Base-by-base conservation (phyloP, 2,888 invertebrate species). In the Nasonia oneida region DNA sequence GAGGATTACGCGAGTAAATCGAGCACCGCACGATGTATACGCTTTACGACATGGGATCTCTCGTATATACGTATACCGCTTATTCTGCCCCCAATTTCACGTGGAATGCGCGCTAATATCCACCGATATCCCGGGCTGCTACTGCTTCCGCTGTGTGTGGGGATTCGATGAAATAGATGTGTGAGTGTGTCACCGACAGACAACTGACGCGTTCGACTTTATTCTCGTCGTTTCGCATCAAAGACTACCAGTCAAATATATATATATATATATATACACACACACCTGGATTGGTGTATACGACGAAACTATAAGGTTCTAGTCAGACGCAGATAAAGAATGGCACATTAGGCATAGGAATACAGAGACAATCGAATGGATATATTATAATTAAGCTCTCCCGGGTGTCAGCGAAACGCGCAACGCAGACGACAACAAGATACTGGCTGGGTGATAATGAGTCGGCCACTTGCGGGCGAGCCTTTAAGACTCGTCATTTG, bases 401-500 rank as follows among this genome's bases (percentile, higher is more conserved):
- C 29, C 86, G 87, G 89, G 88, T 90, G 91, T 90, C 90, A 89
- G 91, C 67, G 14, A 73, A 64, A n/a, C 12, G 64, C n/a, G 29
- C 23, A 12, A 12, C 23, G 64, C 10, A 64, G 64, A 53, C 8
- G 14, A 84, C 39, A 70, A 87, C 88, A 83, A 88, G 89, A 88
- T 88, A 90, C 90, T 64, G 89, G 88, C 89, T 90, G 88, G 89
- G 91, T 89, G 93, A 93, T 93, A 93, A 93, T 93, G 93, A 92
- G 92, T 93, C 92, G 91, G 89, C 91, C 89, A 88, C 93, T 90
- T 93, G 53, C 53, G 93, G 94, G 93, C 94, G 93, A 93, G 93
- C 93, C 94, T 95, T 95, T 95, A 95, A 95, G 94, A 95, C 95
- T 95, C 95, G 95, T 95, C 95, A 95, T 95, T 95, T 95, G 95